Base-by-base conservation (phyloP, 2,888 invertebrate genomes). In the Heteropelma amictum region DNA sequence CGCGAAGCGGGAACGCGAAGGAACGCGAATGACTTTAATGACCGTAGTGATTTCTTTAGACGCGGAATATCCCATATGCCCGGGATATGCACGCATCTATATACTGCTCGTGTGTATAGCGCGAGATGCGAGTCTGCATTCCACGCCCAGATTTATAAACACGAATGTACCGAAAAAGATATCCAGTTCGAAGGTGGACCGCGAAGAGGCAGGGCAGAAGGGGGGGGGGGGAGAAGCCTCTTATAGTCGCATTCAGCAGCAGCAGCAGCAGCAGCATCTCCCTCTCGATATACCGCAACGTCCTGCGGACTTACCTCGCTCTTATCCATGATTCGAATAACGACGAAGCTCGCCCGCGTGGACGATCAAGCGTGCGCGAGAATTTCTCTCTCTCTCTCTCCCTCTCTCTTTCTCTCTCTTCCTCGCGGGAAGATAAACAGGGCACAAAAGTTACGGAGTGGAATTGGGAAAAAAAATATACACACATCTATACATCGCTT, bases 161-260 rank as follows among this genome's bases (percentile, higher is more conserved):
- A 76, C 75, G 75, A 72, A 76, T 76, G 75, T 76, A 72, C 75
- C 75, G 75, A 76, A 76, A 76, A 72, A 76, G 75, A 76, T 76
- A 72, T 76, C 72, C 75, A 75, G 75, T 75, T 71, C 67, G 71
- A 56, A 63, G 70, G 49, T 40, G 65, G 12, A 47, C 33, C 19
- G 17, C 35, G 58, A n/a, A n/a, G n/a, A n/a, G n/a, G n/a, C n/a
- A n/a, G n/a, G n/a, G n/a, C n/a, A n/a, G n/a, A n/a, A n/a, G n/a
- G n/a, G n/a, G n/a, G n/a, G n/a, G n/a, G n/a, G n/a, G n/a, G n/a
- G n/a, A n/a, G n/a, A n/a, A n/a, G n/a, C n/a, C n/a, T n/a, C n/a
- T n/a, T n/a, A n/a, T n/a, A n/a, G n/a, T n/a, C n/a, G n/a, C n/a
- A n/a, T n/a, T n/a, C n/a, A n/a, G n/a, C n/a, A n/a, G n/a, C n/a